phyloP scores from a whole-genome alignment of 2,113 vertebrate genomes.

The Cavia aperea region DNA sequence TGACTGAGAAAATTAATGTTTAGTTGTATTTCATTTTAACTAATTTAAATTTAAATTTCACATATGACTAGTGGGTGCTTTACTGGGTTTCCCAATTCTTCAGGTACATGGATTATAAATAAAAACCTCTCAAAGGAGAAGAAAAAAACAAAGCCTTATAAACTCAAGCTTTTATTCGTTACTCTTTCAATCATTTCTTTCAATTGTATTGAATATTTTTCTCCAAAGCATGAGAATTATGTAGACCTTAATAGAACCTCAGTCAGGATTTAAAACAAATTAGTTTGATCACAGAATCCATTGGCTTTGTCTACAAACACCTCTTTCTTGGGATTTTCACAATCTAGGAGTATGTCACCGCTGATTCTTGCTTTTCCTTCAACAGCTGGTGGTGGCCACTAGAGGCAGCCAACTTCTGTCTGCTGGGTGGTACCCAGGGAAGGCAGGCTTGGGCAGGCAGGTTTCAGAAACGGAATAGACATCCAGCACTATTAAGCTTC shows the following conservation, averaged over 20 bases:
- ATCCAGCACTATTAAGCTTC: not conserved
- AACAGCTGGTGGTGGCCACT: not conserved
- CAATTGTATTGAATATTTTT: not conserved
- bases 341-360: not conserved
- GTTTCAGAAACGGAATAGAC: not conserved
- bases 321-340: not conserved
- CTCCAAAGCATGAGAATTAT: not conserved
- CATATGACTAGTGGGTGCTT: not conserved
- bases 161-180: not conserved
- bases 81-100: not conserved
- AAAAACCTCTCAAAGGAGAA: not conserved
- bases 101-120: not conserved
- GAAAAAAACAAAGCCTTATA: not conserved
- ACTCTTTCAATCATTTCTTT: not conserved
- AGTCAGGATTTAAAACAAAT: not conserved
- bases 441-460: not conserved
- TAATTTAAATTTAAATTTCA: not conserved
- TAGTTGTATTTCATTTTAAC: conserved; percentile 7
- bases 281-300: not conserved
- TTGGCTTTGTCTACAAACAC: not conserved
- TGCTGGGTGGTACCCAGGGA: not conserved
- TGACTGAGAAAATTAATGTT: not conserved
- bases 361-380: not conserved
- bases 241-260: not conserved
- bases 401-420: not conserved